These are phyloP conservation scores for Alectoris magna DNA, from an alignment of 2,797 vertebrate genomes.

Conservation along the genomic window DNA sequence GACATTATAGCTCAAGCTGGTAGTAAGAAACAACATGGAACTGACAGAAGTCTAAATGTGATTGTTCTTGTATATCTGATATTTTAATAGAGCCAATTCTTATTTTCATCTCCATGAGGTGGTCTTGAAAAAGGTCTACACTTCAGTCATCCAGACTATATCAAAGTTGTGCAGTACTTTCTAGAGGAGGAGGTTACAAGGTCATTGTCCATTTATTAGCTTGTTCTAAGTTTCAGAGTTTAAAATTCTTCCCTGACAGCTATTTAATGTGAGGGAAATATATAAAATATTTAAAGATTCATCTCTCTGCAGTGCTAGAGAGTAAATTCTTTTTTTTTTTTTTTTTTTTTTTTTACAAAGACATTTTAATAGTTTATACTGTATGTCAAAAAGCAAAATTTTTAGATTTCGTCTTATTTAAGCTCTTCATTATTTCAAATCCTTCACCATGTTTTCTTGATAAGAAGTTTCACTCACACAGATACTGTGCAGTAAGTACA, in stretches of 20 bases:
- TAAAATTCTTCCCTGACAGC: not conserved
- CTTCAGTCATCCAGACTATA: not conserved
- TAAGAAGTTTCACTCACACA: not conserved
- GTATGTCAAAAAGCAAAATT: not conserved
- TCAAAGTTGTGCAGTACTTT: not conserved
- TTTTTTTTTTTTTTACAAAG: not conserved
- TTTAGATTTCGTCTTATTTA: not conserved
- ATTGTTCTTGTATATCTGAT: not conserved
- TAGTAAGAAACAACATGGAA: not conserved
- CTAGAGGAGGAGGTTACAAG: not conserved
- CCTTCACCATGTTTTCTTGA: not conserved
- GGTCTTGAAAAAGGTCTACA: not conserved
- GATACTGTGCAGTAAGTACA: not conserved
- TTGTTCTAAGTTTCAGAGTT: not conserved
- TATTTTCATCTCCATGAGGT: not conserved
- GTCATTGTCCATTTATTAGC: not conserved
- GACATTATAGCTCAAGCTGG: not conserved
- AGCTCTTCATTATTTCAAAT: not conserved
- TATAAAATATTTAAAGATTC: conserved; percentile 8
- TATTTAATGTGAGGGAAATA: not conserved
- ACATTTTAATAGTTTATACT: not conserved
- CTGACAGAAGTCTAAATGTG: not conserved
- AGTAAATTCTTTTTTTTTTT: not conserved
- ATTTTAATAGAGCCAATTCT: not conserved
- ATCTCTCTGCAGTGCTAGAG: not conserved